Conservation (phyloP, 2,888 invertebrate genomes). For the Drosophila longiperda region DNA sequence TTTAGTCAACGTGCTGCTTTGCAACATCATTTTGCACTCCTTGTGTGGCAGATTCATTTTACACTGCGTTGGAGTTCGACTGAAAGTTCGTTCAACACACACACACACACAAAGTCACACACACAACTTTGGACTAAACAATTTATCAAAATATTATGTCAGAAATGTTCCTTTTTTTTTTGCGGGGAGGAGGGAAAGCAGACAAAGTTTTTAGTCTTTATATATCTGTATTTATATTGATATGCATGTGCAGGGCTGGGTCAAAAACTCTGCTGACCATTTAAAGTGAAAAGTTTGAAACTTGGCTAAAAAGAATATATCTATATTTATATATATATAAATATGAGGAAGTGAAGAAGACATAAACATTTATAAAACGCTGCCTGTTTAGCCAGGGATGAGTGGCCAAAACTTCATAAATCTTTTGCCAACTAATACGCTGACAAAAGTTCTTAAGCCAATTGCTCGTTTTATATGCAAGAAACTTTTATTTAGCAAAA, state of each 20-base stretch:
- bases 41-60: background rate
- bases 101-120: background rate
- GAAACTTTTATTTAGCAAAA: conserved; percentile 66
- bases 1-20: conserved; percentile 41
- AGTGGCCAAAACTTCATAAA: conserved; percentile 72
- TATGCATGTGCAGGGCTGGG: conserved; percentile 35
- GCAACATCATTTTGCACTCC: background rate
- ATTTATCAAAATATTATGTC: conserved; percentile 80
- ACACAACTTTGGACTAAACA: conserved; percentile 51
- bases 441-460: conserved; percentile 72
- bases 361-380: conserved; percentile 51
- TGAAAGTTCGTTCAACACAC: conserved; percentile 8
- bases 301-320: conserved; percentile 21
- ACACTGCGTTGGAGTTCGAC: background rate
- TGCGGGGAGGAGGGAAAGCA: conserved; percentile 22
- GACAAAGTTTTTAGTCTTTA: conserved; percentile 54
- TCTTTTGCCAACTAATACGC: conserved; percentile 74
- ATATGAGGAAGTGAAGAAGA: background rate
- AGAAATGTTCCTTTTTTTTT: conserved; percentile 31
- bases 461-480: conserved; percentile 66
- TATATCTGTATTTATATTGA: conserved; percentile 50
- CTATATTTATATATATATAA: background rate
- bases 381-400: conserved; percentile 39
- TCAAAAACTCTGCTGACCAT: conserved; percentile 69
- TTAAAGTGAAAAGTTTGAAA: conserved; percentile 76